These are phyloP conservation scores for Clarias macrocephalus DNA, from an alignment of 2,113 vertebrate species.

Conservation along the genomic window DNA sequence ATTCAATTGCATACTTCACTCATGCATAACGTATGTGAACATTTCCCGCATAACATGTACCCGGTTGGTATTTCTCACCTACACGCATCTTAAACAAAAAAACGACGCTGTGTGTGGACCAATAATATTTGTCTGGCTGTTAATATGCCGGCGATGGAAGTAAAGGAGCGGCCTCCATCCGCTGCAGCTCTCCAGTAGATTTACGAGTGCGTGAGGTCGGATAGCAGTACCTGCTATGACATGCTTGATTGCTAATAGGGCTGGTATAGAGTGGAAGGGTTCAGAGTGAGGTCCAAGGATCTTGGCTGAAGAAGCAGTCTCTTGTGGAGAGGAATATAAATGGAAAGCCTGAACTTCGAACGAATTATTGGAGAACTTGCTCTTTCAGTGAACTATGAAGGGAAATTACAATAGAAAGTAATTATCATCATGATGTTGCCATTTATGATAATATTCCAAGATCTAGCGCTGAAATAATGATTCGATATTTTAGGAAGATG, in stretches of 20 bases:
- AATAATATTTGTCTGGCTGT: slow-evolving; percentile 10
- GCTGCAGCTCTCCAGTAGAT: slow-evolving; percentile 25
- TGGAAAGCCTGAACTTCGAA: not conserved
- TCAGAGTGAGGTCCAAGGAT: slow-evolving; percentile 26
- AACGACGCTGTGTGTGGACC: not conserved
- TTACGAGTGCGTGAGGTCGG: slow-evolving; percentile 39
- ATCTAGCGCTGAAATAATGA: not conserved
- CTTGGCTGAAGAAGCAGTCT: slow-evolving; percentile 36
- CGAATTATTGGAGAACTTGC: slow-evolving; percentile 11
- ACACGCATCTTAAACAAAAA: not conserved
- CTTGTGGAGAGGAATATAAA: slow-evolving; percentile 4
- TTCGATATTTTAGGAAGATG: slow-evolving; percentile 21
- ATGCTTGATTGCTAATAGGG: slow-evolving; percentile 46
- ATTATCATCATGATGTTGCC: slow-evolving; percentile 2
- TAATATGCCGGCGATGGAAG: not conserved
- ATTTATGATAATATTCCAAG: not conserved
- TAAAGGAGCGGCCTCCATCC: slow-evolving; percentile 16
- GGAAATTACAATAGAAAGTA: not conserved
- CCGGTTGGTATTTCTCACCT: not conserved
- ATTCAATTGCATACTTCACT: not conserved
- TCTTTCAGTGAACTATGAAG: not conserved
- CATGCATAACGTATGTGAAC: not conserved
- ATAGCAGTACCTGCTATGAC: slow-evolving; percentile 33
- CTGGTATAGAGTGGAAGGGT: slow-evolving; percentile 10
- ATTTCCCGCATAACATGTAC: not conserved